A percentile compares a stretch with the other conserved stretches of the same genome.
Evolutionary conservation across 1,140 invertebrate species (phyloP).

Genomic region (Agrypnia vestita): DNA sequence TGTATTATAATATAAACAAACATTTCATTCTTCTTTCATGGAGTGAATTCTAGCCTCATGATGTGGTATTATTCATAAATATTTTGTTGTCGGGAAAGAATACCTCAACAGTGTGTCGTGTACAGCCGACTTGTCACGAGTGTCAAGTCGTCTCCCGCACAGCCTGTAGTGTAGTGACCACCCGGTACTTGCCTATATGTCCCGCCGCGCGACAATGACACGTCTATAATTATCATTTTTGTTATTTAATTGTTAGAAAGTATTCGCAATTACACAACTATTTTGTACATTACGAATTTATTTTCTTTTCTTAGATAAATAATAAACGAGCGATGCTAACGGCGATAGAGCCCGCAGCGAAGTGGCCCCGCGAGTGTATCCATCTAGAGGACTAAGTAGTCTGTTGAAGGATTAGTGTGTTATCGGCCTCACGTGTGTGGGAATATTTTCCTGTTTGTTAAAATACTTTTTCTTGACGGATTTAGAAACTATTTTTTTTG

Average conservation of each 20-base stretch:
- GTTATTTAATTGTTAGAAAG: constrained; percentile 27
- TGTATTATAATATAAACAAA: background rate
- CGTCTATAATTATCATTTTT: constrained; percentile 17
- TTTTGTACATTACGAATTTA: constrained; percentile 10
- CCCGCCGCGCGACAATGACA: background rate
- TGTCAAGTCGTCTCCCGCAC: background rate
- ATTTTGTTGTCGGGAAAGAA: constrained; percentile 1
- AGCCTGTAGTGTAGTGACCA: background rate
- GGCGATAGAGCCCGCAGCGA: background rate
- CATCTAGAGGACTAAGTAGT: too few species aligned
- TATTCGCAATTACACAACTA: constrained; percentile 16
- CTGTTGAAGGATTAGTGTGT: background rate
- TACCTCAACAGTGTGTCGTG: constrained; percentile 6
- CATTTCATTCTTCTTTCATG: too few species aligned
- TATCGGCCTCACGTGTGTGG: background rate
- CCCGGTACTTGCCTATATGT: background rate
- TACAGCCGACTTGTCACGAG: background rate
- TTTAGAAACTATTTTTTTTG: too few species aligned
- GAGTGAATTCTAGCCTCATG: constrained; percentile 1
- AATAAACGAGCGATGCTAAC: background rate
- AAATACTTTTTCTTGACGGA: too few species aligned
- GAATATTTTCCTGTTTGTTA: constrained; percentile 7
- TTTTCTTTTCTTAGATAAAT: constrained; percentile 20
- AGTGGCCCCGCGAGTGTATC: background rate
- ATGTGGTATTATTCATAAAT: background rate